Percentiles rank a stretch among this genome's conserved stretches.
phyloP scores from a whole-genome alignment of 1,140 invertebrate species.

The Triops cancriformis region DNA sequence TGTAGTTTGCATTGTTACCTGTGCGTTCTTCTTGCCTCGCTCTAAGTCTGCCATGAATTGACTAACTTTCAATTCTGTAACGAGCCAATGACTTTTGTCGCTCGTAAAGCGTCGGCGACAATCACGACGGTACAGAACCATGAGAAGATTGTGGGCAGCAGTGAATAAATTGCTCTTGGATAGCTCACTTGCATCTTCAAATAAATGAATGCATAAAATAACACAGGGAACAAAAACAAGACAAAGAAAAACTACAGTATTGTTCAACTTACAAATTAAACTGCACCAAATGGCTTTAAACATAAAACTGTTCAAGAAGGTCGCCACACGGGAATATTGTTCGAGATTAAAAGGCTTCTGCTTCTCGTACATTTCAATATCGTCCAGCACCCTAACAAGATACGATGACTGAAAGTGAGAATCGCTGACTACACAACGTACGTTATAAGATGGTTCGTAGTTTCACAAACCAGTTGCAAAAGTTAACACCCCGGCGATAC shows the following conservation, averaged over 20 bases:
- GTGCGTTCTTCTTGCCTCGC: conserved; percentile 70
- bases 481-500: conserved; percentile 78
- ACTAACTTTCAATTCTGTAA: conserved; percentile 77
- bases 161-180: conserved; percentile 52
- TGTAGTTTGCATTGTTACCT: conserved; percentile 32
- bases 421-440: conserved; percentile 48
- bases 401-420: neutral
- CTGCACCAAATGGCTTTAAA: conserved; percentile 81
- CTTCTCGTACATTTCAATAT: conserved; percentile 98
- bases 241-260: conserved; percentile 22
- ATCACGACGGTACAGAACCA: conserved; percentile 87
- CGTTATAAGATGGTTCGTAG: conserved; percentile 96
- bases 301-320: conserved; percentile 89
- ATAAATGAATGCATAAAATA: conserved; percentile 47
- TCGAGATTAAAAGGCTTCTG: conserved; percentile 80
- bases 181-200: conserved; percentile 32
- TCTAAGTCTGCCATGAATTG: conserved; percentile 84
- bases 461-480: conserved; percentile 87
- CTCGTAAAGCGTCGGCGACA: conserved; percentile 74
- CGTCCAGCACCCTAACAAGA: conserved; percentile 78
- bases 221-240: conserved; percentile 28
- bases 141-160: conserved; percentile 76
- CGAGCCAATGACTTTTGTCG: conserved; percentile 76
- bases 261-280: conserved; percentile 60
- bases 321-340: conserved; percentile 80